Conservation (phyloP, 1,140 invertebrate species). For the Leptopilina boulardi region DNA sequence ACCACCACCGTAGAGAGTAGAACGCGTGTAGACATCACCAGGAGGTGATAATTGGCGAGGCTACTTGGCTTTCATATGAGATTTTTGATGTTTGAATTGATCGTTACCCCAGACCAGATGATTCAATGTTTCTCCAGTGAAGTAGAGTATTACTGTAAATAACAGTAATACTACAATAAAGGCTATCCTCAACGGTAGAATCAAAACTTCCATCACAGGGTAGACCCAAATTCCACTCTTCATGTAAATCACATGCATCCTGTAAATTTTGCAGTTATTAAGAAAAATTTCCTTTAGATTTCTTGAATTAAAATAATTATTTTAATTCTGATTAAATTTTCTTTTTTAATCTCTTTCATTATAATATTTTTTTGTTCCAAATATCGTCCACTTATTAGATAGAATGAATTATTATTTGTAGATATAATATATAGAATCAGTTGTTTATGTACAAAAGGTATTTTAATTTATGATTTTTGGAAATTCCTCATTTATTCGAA, state of each 20-base stretch:
- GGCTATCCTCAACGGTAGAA: constrained; percentile 80
- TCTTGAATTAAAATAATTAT: too few species aligned
- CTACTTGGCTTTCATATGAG: constrained; percentile 69
- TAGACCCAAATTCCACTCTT: constrained; percentile 90
- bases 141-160: constrained; percentile 80
- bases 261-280: constrained; percentile 53
- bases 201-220: constrained; percentile 86
- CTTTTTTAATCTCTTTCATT: too few species aligned
- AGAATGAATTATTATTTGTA: too few species aligned
- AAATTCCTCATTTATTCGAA: too few species aligned
- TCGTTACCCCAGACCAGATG: constrained; percentile 84
- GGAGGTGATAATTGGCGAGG: constrained; percentile 58
- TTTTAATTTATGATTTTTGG: too few species aligned
- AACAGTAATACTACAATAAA: constrained; percentile 82
- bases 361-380: too few species aligned
- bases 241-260: constrained; percentile 85
- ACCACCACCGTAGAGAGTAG: constrained; percentile 65
- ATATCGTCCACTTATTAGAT: too few species aligned
- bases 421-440: too few species aligned
- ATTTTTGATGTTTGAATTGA: constrained; percentile 69
- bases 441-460: too few species aligned
- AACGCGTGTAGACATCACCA: constrained; percentile 58
- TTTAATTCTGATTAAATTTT: too few species aligned
- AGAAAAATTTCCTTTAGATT: background rate
- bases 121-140: constrained; percentile 84